Evolutionary conservation across 2,113 vertebrate species (phyloP), one percentile per base, ranked within the genome.

Genomic region (Physeter macrocephalus): DNA sequence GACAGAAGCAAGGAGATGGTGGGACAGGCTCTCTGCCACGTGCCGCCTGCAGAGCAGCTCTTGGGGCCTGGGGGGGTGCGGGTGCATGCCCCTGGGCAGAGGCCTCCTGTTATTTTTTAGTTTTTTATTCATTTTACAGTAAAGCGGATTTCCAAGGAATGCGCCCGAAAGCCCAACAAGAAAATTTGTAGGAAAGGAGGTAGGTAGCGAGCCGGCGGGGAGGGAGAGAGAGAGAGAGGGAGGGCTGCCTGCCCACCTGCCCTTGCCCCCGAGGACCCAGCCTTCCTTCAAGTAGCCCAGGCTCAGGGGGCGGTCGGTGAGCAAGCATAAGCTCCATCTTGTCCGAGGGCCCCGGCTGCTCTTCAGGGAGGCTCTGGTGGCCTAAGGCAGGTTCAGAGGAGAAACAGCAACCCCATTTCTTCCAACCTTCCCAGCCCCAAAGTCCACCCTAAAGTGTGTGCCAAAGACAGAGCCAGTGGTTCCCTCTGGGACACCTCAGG

Each of bases 141-240:
- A 99, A 99, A 99, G 99, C 99, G 99, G 99, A 99, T 99, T 99
- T 99, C 99, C 99, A 99, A 99, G 99, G 99, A 99, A 99, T 99
- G 99, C 99, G 99, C 99, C 99, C 99, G 99, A 99, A 99, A 99
- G 99, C 99, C 99, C 99, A 99, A 99, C 99, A 99, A 99, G 99
- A 99, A 99, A 99, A 99, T 99, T 99, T 99, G 99, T 99, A 99
- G 99, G 99, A 99, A 99, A 99, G 99, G 99, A 99, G 99, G 99
- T 99, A 99, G 99, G 99, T 99, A 99, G 99, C 98, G 99, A 99
- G 98, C 98, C 98, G 98, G 98, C 97, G 98, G 98, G 98, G 98
- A 98, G 97, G 98, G 98, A 97, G 94, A 98, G 98, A 98, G 98
- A 98, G 98, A 97, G 98, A 98, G 97, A 98, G 98, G 93, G 97